Conservation (phyloP, 2,113 vertebrate species). For the Onychostruthus taczanowskii region DNA sequence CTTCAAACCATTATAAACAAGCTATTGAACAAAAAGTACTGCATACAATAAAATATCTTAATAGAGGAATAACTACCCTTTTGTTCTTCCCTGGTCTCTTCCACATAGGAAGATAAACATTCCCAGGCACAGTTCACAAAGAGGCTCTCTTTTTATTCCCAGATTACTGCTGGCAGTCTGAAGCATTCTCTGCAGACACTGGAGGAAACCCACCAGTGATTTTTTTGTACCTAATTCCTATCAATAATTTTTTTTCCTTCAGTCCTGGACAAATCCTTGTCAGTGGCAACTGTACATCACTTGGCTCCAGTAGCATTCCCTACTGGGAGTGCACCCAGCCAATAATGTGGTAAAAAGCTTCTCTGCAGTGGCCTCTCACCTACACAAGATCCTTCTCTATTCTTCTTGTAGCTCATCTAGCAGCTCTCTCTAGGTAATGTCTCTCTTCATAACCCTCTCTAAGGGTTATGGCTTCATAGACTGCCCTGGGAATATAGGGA, state of each 20-base stretch:
- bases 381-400: neutral
- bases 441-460: neutral
- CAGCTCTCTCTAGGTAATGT: neutral
- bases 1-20: neutral
- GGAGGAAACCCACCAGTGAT: neutral
- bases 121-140: neutral
- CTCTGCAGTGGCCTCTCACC: neutral
- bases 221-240: neutral
- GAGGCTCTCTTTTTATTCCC: neutral
- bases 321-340: neutral
- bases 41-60: neutral
- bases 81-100: neutral
- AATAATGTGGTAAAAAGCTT: neutral
- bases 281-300: neutral
- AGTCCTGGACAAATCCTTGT: neutral
- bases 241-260: neutral
- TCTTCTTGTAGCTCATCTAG: neutral
- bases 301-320: neutral
- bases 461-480: neutral
- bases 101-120: neutral
- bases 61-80: neutral
- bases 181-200: neutral
- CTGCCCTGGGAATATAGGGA: neutral
- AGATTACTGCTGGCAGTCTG: neutral
- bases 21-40: neutral